Base-by-base conservation (phyloP, 2,113 vertebrate genomes). In the Ctenomys sociabilis region DNA sequence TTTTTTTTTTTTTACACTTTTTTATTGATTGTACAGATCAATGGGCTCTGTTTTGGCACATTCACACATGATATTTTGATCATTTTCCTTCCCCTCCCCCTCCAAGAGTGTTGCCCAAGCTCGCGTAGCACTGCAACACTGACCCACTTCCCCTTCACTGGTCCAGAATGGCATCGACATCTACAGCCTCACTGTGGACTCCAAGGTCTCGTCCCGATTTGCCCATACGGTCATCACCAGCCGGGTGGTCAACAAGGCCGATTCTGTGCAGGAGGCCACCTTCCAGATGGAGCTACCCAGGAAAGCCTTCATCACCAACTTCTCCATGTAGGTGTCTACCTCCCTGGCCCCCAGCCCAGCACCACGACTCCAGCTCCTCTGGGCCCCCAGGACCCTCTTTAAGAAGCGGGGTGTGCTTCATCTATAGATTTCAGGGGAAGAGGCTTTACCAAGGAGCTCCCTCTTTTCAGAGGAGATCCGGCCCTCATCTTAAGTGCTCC, bases 271-370 rank as follows among this genome's bases (percentile, higher is more conserved):
- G 88, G 99, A 99, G 97, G 98, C 98, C 0, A 96, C 98, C 85
- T 99, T 99, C 88, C 98, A 99, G 85, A 98, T 99, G 96, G 99
- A 98, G 93, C 98, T 99, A 88, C 99, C 99, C 91, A 99, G 99
- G 97, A 99, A 98, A 5, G 99, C 99, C 72, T 99, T 99, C 98
- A 99, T 99, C 98, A 99, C 98, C 97, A 99, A 99, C 98, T 99
- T 99, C 97, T 99, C 97, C 97, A 99, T 99, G 99, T 99, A 98
- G 75, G 99, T 98, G 28, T 22, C 95, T 49, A 21, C 61, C 68
- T 43, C 2, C 83, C 64, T 37, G 0, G 3, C 4, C 59, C 5
- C 13, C 85, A 64, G 0, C n/a, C 43, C 78, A 73, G 83, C 7
- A 0, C 28, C 7, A 7, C 32, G 16, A 13, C 59, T 45, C 61